Evolutionary conservation across 2,888 invertebrate genomes (phyloP).

Genomic region (Protodeltote pygarga): DNA sequence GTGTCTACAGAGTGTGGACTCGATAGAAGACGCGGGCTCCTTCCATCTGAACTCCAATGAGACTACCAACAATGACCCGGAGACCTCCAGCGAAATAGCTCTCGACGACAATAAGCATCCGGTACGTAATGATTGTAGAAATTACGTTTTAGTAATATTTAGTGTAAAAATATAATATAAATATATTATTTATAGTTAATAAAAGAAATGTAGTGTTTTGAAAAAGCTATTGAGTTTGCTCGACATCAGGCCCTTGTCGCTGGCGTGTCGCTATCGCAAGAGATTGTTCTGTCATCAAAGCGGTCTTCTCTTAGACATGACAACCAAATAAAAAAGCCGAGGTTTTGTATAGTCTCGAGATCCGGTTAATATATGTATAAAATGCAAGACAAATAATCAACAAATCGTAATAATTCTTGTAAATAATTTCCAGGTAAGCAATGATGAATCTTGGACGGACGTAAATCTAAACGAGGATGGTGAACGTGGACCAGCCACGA

Average conservation of each 20-base stretch:
- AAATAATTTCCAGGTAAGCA: constrained; percentile 82
- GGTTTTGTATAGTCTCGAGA: background rate
- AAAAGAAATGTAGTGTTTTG: no score
- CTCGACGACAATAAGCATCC: constrained; percentile 91
- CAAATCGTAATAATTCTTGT: no score
- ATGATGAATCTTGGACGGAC: constrained; percentile 97
- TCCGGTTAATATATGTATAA: no score
- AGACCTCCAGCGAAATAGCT: constrained; percentile 90
- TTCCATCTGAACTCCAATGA: constrained; percentile 91
- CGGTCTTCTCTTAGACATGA: no score
- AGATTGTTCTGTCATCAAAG: no score
- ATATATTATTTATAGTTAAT: no score
- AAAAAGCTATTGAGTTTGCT: no score
- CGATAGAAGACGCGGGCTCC: constrained; percentile 92
- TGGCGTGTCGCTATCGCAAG: no score
- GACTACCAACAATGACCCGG: constrained; percentile 90
- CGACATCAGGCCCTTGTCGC: no score
- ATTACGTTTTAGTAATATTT: no score
- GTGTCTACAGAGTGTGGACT: constrained; percentile 92
- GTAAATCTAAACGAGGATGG: constrained; percentile 96
- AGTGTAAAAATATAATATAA: no score
- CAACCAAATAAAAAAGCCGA: background rate
- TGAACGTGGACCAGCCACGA: constrained; percentile 85
- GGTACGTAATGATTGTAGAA: constrained; percentile 66
- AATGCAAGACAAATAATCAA: no score